Percentiles rank a stretch among this genome's conserved stretches.
Conservation (phyloP, 1,140 invertebrate genomes). For the Zaprionus capensis region DNA sequence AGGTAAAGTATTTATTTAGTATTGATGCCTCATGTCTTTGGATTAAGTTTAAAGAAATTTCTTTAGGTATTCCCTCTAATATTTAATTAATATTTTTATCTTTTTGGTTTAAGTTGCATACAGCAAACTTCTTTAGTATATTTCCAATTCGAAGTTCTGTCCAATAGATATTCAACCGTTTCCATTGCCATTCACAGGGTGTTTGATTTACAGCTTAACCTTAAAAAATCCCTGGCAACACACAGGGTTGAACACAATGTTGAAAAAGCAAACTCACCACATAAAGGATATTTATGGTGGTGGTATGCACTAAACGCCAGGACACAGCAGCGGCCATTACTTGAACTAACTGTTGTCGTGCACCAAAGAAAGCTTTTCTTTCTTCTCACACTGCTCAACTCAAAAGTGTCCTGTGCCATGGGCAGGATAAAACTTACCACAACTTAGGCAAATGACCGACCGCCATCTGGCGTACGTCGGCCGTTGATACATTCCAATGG, state of each 20-base stretch:
- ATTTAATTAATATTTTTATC: too few species aligned
- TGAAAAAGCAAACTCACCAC: neutral
- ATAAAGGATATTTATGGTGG: neutral
- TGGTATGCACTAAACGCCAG: neutral
- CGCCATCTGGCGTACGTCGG: conserved; percentile 34
- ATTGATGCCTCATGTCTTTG: too few species aligned
- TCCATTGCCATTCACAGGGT: neutral
- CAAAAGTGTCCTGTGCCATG: neutral
- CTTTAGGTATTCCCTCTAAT: too few species aligned
- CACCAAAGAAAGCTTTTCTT: neutral
- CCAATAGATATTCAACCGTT: neutral
- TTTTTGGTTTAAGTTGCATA: too few species aligned
- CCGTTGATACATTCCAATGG: conserved; percentile 2
- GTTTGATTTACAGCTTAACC: neutral
- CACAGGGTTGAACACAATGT: neutral
- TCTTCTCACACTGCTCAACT: neutral
- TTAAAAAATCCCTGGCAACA: neutral
- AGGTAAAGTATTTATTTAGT: too few species aligned
- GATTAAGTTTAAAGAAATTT: too few species aligned
- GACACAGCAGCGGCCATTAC: neutral
- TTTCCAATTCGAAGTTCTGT: too few species aligned
- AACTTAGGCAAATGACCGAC: neutral
- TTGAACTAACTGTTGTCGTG: neutral
- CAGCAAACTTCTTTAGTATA: too few species aligned
- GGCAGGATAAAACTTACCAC: conserved; percentile 5